Evolutionary conservation across 2,113 vertebrate genomes (phyloP).

Genomic region (Maccullochella peelii): DNA sequence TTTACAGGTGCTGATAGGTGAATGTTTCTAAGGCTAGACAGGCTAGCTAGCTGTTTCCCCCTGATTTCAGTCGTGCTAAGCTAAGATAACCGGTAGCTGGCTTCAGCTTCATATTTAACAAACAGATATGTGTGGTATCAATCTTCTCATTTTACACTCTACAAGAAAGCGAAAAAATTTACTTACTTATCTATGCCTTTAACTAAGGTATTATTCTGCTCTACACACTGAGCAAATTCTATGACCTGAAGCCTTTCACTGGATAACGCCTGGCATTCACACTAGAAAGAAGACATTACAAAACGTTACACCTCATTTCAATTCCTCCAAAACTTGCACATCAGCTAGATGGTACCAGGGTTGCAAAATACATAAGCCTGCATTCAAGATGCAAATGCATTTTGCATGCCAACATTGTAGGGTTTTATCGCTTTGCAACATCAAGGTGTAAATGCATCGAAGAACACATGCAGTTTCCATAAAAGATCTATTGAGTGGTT

Average conservation of each 20-base stretch:
- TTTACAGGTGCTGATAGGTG: not conserved
- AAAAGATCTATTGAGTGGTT: slow-evolving; percentile 46
- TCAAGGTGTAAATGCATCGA: slow-evolving; percentile 47
- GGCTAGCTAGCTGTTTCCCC: not conserved
- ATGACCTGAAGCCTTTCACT: not conserved
- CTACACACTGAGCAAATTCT: not conserved
- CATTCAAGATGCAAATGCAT: slow-evolving; percentile 40
- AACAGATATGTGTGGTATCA: not conserved
- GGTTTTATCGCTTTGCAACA: slow-evolving; percentile 51
- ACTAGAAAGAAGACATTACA: not conserved
- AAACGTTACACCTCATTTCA: slow-evolving; percentile 26
- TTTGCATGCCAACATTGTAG: slow-evolving; percentile 16
- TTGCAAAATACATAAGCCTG: slow-evolving; percentile 22
- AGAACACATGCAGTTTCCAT: slow-evolving; percentile 44
- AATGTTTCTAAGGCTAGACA: not conserved
- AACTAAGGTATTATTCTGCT: not conserved
- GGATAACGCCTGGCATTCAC: not conserved
- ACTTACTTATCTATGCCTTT: not conserved
- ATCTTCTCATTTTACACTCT: not conserved
- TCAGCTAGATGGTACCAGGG: slow-evolving; percentile 1
- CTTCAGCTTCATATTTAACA: not conserved
- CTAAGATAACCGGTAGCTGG: not conserved
- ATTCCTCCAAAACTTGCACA: slow-evolving; percentile 26
- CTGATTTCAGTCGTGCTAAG: not conserved
- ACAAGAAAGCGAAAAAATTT: not conserved